These are phyloP conservation scores for Ametastegia equiseti DNA, from an alignment of 2,888 invertebrate species.

Conservation along the genomic window DNA sequence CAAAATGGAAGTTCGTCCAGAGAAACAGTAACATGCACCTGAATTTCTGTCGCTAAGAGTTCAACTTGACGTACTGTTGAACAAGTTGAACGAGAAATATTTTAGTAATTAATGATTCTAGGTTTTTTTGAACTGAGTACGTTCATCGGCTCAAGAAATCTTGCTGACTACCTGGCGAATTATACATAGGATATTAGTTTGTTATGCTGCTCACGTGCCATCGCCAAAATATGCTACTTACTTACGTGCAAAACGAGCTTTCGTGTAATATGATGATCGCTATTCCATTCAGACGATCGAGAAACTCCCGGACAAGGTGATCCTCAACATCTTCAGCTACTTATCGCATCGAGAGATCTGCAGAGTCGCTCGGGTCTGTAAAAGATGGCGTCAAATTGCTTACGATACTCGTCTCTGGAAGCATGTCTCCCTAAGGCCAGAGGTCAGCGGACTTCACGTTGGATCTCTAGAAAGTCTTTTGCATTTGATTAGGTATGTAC, in stretches of 20 bases:
- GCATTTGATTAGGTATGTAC: constrained; percentile 85
- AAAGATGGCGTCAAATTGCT: constrained; percentile 96
- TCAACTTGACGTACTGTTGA: too few relatives aligned
- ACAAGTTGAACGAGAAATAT: not conserved
- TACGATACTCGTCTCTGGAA: constrained; percentile 98
- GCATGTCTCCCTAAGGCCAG: constrained; percentile 96
- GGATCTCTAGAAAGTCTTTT: constrained; percentile 92
- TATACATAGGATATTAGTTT: not conserved
- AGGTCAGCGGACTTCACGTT: constrained; percentile 96
- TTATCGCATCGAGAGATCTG: constrained; percentile 96
- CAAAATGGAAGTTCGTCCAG: constrained; percentile 1
- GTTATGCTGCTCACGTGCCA: not conserved
- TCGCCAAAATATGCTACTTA: not conserved
- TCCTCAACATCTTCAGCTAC: constrained; percentile 96
- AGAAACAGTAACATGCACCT: not conserved
- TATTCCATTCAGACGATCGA: constrained; percentile 89
- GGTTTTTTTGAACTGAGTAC: not conserved
- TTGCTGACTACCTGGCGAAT: not conserved
- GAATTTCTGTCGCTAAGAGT: not conserved
- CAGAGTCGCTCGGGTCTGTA: constrained; percentile 95
- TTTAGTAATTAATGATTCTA: not conserved
- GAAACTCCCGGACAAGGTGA: constrained; percentile 97
- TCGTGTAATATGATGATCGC: constrained; percentile 41
- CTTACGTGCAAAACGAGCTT: not conserved
- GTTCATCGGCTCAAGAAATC: not conserved